A percentile compares a stretch with the other conserved stretches of the same genome.
Evolutionary conservation across 2,888 invertebrate species (phyloP).

Genomic region (Himalopsyche kuldschensis): DNA sequence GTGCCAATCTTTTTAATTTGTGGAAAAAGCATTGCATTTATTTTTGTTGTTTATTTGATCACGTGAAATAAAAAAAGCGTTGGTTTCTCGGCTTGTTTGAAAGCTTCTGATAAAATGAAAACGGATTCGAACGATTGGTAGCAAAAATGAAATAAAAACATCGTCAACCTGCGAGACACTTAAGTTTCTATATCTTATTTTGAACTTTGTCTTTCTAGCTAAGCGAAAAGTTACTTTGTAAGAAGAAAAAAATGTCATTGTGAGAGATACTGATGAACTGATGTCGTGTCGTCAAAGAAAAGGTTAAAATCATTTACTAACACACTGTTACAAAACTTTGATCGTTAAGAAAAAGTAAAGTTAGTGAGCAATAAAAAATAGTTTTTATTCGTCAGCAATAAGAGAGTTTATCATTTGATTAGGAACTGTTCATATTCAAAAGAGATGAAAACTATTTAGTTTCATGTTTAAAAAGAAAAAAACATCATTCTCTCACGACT

Average conservation of each 20-base stretch:
- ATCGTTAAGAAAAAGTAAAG: neutral
- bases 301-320: neutral
- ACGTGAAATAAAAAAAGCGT: too few species aligned
- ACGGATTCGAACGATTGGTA: too few species aligned
- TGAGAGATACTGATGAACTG: neutral
- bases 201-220: neutral
- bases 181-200: neutral
- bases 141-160: too few species aligned
- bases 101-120: too few species aligned
- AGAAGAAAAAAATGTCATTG: neutral
- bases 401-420: neutral
- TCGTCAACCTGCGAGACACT: neutral
- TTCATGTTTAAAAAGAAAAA: too few species aligned
- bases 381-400: neutral
- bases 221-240: neutral
- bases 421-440: too few species aligned
- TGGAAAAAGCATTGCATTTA: too few species aligned
- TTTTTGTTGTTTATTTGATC: too few species aligned
- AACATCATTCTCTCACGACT: too few species aligned
- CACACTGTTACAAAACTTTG: neutral
- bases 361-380: neutral
- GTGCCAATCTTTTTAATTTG: too few species aligned
- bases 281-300: neutral
- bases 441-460: too few species aligned
- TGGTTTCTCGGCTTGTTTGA: too few species aligned